Percentiles rank a stretch among this genome's conserved stretches.
These are phyloP conservation scores for Plagodis pulveraria DNA, from an alignment of 2,888 invertebrate species.

Conservation along the genomic window DNA sequence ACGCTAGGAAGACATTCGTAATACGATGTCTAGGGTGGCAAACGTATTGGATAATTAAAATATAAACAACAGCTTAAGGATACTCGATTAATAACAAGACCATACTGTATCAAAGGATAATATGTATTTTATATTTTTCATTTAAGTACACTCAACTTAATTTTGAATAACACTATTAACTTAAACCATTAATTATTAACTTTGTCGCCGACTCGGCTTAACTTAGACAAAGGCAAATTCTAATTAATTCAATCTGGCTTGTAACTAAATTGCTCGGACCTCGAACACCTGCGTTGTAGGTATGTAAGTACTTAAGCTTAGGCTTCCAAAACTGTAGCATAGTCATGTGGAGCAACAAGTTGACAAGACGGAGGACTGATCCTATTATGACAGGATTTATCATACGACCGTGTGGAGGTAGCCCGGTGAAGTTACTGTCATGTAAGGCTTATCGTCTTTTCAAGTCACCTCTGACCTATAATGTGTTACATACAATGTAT, in stretches of 20 bases:
- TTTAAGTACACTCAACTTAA: no score
- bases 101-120: no score
- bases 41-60: no score
- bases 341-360: conserved; percentile 24
- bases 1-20: no score
- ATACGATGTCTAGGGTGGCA: no score
- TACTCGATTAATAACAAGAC: no score
- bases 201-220: conserved; percentile 19
- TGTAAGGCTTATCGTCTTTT: conserved; percentile 13
- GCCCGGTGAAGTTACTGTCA: conserved; percentile 5
- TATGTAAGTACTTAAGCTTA: conserved; percentile 26
- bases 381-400: conserved; percentile 28
- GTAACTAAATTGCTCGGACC: conserved; percentile 27
- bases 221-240: conserved; percentile 31
- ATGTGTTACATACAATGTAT: no score
- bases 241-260: conserved; percentile 38
- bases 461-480: conserved; percentile 1
- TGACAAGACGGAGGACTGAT: conserved; percentile 18
- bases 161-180: background rate
- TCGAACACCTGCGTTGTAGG: conserved; percentile 25
- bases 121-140: no score
- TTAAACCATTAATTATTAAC: conserved; percentile 23
- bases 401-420: conserved; percentile 5
- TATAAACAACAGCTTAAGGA: no score
- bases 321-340: conserved; percentile 13